phyloP scores from a whole-genome alignment of 1,140 invertebrate genomes.

The Adoxophyes honmai region DNA sequence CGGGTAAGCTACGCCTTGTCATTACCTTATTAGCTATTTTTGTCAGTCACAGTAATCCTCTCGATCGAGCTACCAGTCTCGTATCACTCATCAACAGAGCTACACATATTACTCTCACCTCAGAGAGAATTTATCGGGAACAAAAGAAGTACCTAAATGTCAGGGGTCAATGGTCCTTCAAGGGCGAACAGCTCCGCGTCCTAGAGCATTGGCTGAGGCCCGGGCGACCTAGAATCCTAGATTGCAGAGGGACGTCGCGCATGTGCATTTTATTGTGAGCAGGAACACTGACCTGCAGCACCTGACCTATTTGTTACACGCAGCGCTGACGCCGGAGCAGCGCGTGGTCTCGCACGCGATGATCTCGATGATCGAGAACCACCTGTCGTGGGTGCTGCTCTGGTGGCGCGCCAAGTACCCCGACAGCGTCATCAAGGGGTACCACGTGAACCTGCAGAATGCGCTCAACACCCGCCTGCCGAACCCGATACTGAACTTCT shows the following conservation, averaged over 20 bases:
- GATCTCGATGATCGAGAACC: slow-evolving; percentile 96
- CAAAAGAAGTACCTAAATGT: no score
- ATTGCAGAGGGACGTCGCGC: slow-evolving; percentile 35
- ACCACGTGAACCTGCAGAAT: slow-evolving; percentile 93
- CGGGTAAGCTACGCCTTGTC: slow-evolving; percentile 50
- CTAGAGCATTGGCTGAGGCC: slow-evolving; percentile 18
- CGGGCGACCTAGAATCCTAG: slow-evolving; percentile 32
- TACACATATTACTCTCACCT: no score
- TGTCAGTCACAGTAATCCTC: background rate
- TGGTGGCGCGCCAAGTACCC: slow-evolving; percentile 94
- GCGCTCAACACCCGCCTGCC: slow-evolving; percentile 91
- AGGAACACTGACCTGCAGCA: slow-evolving; percentile 19
- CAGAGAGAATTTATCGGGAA: no score
- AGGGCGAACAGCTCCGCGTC: slow-evolving; percentile 8
- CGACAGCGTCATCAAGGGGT: slow-evolving; percentile 90
- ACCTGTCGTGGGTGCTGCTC: slow-evolving; percentile 91
- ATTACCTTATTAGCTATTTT: slow-evolving; percentile 16
- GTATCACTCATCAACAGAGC: no score
- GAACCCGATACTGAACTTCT: slow-evolving; percentile 92
- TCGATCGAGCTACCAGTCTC: no score
- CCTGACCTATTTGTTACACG: slow-evolving; percentile 30
- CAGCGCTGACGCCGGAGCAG: slow-evolving; percentile 87
- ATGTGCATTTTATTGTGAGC: slow-evolving; percentile 39
- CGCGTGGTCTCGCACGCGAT: slow-evolving; percentile 93
- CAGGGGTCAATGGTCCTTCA: no score